Evolutionary conservation across 2,113 vertebrate species (phyloP).

Genomic region (Micromys minutus): DNA sequence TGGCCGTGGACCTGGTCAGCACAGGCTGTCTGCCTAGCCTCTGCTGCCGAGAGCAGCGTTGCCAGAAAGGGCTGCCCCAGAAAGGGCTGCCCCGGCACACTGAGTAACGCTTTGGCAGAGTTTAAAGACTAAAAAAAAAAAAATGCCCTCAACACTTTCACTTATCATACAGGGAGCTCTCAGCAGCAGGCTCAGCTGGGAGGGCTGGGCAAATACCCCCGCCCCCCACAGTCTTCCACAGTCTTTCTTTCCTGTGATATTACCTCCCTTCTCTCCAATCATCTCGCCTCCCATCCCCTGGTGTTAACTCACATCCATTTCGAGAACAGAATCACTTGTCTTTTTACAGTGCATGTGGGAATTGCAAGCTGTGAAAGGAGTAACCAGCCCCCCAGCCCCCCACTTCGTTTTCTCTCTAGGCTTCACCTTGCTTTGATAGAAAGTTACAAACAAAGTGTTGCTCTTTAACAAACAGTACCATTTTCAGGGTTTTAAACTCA

Average conservation of each 20-base stretch:
- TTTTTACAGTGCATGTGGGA: slow-evolving; percentile 53
- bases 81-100: slow-evolving; percentile 81
- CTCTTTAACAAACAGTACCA: not conserved
- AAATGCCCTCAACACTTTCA: slow-evolving; percentile 55
- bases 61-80: slow-evolving; percentile 87
- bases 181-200: slow-evolving; percentile 72
- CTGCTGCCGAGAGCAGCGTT: slow-evolving; percentile 70
- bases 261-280: slow-evolving; percentile 19
- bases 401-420: not conserved
- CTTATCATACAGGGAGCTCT: slow-evolving; percentile 73
- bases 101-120: slow-evolving; percentile 82
- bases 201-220: not conserved
- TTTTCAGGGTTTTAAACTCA: slow-evolving; percentile 76
- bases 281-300: slow-evolving; percentile 40
- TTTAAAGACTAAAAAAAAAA: slow-evolving; percentile 70
- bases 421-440: slow-evolving; percentile 33
- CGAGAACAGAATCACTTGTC: slow-evolving; percentile 50
- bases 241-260: slow-evolving; percentile 48
- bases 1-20: slow-evolving; percentile 67
- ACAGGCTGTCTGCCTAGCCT: slow-evolving; percentile 60
- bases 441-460: slow-evolving; percentile 1
- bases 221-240: no score
- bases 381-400: not conserved
- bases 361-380: slow-evolving; percentile 23
- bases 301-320: slow-evolving; percentile 62